phyloP scores from a whole-genome alignment of 2,888 invertebrate species.

The Tinea pellionella region DNA sequence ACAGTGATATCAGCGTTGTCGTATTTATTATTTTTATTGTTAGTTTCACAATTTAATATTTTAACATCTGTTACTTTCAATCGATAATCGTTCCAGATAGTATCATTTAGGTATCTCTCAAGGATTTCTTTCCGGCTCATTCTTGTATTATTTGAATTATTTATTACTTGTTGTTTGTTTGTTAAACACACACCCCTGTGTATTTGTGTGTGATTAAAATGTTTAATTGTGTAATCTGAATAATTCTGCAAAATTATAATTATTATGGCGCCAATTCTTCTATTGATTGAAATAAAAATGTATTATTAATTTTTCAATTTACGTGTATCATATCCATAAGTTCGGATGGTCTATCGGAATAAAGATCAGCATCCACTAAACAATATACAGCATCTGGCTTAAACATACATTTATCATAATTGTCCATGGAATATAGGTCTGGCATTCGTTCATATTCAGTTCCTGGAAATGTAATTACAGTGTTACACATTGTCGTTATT shows the following conservation, averaged over 20 bases:
- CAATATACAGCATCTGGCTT: constrained; percentile 39
- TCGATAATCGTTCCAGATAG: constrained; percentile 35
- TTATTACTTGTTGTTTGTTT: constrained; percentile 19
- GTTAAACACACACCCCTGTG: constrained; percentile 50
- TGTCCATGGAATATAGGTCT: constrained; percentile 38
- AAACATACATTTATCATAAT: constrained; percentile 35
- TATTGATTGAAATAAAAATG: constrained; percentile 17
- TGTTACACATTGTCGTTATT: not conserved
- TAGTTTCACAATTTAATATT: constrained; percentile 37
- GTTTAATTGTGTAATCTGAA: constrained; percentile 41
- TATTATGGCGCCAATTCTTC: too few relatives aligned
- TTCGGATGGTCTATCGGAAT: constrained; percentile 23
- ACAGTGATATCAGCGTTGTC: constrained; percentile 39
- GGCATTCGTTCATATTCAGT: constrained; percentile 49
- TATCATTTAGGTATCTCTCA: constrained; percentile 43
- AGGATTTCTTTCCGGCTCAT: constrained; percentile 35
- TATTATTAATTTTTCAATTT: not conserved
- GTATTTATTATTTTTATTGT: constrained; percentile 25
- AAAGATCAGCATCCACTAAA: constrained; percentile 36
- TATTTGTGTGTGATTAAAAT: constrained; percentile 51
- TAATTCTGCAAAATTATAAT: constrained; percentile 37
- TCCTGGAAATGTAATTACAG: constrained; percentile 28
- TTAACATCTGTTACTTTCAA: constrained; percentile 34
- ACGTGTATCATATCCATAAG: constrained; percentile 38
- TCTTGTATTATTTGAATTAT: constrained; percentile 21